Percentiles rank a stretch among this genome's conserved stretches.
Conservation (phyloP, 1,140 invertebrate genomes). For the Drosophila sp. region DNA sequence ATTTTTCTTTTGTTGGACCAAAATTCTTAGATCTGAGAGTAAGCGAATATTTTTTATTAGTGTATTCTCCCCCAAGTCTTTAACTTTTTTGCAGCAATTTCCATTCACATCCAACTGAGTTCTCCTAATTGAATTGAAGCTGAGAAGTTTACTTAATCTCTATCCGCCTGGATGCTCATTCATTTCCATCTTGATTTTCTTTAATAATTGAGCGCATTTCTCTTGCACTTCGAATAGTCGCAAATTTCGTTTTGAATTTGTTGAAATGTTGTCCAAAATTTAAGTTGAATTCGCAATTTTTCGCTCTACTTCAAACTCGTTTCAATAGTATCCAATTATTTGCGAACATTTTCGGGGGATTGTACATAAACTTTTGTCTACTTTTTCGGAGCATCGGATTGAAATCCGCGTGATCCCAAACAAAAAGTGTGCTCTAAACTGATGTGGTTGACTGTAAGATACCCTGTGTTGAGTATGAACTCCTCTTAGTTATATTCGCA, state of each 20-base stretch:
- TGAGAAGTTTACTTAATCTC: slow-evolving; percentile 21
- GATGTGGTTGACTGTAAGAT: not conserved
- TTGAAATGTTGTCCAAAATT: not conserved
- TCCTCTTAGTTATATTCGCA: no score
- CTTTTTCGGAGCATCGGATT: not conserved
- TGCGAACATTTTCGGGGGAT: not conserved
- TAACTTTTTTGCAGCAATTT: not conserved
- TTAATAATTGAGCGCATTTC: not conserved
- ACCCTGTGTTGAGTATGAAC: not conserved
- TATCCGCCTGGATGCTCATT: not conserved
- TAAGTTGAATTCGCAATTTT: not conserved
- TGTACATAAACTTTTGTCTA: slow-evolving; percentile 4
- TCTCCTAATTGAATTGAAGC: slow-evolving; percentile 41
- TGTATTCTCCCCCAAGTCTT: not conserved
- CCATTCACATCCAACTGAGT: slow-evolving; percentile 9
- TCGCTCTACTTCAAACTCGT: not conserved
- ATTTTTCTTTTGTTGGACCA: no score
- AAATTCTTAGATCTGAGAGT: no score
- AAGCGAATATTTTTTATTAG: no score
- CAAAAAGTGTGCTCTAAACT: not conserved
- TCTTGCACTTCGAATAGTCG: not conserved
- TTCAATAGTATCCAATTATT: slow-evolving; percentile 12
- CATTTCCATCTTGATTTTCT: not conserved
- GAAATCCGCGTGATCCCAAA: slow-evolving; percentile 8
- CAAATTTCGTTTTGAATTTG: not conserved